These are phyloP conservation scores for Haemorhous mexicanus DNA, from an alignment of 2,113 vertebrate genomes.

Conservation along the genomic window DNA sequence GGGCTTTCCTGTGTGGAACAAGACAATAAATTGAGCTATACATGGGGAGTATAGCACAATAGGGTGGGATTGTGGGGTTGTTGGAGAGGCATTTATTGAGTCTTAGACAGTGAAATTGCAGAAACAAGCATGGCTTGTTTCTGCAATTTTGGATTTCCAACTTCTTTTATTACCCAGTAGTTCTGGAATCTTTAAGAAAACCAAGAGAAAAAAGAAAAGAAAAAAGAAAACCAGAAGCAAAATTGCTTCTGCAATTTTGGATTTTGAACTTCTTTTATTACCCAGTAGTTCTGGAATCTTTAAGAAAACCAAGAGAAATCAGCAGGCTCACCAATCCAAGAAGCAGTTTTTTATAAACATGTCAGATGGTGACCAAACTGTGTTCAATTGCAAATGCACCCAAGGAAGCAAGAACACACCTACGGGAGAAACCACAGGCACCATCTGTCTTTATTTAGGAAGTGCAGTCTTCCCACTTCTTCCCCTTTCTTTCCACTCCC, in stretches of 20 bases:
- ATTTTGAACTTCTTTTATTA: neutral
- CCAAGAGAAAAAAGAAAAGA: neutral
- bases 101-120: neutral
- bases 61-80: neutral
- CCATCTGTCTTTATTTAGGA: constrained; percentile 26
- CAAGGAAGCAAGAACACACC: constrained; percentile 11
- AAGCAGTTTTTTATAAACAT: neutral
- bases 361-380: neutral
- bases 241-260: too few relatives aligned
- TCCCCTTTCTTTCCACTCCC: neutral
- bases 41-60: neutral
- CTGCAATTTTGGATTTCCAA: neutral
- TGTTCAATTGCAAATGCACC: neutral
- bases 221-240: too few relatives aligned
- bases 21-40: neutral
- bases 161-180: neutral
- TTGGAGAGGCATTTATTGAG: neutral
- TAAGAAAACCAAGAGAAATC: neutral
- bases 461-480: constrained; percentile 1
- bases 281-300: neutral
- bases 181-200: neutral
- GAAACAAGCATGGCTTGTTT: too few relatives aligned
- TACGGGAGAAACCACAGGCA: neutral
- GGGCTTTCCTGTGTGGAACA: neutral
- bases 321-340: neutral